Evolutionary conservation across 2,888 invertebrate genomes (phyloP).

Genomic region (Psylliodes chrysocephalus): DNA sequence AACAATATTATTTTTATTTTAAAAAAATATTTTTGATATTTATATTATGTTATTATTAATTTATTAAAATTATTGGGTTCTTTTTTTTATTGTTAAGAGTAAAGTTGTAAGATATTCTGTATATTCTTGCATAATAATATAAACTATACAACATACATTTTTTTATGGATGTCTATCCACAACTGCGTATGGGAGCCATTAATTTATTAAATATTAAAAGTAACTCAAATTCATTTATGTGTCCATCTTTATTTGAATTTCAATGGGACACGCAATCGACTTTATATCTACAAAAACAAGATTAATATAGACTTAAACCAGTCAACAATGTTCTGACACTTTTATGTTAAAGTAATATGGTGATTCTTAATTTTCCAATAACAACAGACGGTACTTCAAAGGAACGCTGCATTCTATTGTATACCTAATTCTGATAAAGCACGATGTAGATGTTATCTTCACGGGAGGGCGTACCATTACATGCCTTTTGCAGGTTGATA

Average conservation of each 20-base stretch:
- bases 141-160: too few relatives aligned
- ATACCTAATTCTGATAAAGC: conserved; percentile 33
- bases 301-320: conserved; percentile 17
- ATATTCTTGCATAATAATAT: too few relatives aligned
- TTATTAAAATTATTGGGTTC: too few relatives aligned
- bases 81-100: too few relatives aligned
- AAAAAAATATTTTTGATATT: too few relatives aligned
- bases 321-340: conserved; percentile 15
- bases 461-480: conserved; percentile 38
- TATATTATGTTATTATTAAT: too few relatives aligned
- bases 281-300: conserved; percentile 1
- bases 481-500: conserved; percentile 38
- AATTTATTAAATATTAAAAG: too few relatives aligned
- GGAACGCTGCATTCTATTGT: conserved; percentile 33
- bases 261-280: background rate
- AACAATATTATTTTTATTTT: too few relatives aligned
- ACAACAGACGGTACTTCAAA: conserved; percentile 28
- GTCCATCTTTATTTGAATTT: background rate
- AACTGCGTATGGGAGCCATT: too few relatives aligned
- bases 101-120: too few relatives aligned
- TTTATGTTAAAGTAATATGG: conserved; percentile 16
- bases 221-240: too few relatives aligned
- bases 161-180: too few relatives aligned
- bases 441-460: conserved; percentile 33
- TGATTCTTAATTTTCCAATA: conserved; percentile 25